A percentile compares a stretch with the other conserved stretches of the same genome.
Conservation (phyloP, 2,113 vertebrate species). For the Nycticebus coucang region DNA sequence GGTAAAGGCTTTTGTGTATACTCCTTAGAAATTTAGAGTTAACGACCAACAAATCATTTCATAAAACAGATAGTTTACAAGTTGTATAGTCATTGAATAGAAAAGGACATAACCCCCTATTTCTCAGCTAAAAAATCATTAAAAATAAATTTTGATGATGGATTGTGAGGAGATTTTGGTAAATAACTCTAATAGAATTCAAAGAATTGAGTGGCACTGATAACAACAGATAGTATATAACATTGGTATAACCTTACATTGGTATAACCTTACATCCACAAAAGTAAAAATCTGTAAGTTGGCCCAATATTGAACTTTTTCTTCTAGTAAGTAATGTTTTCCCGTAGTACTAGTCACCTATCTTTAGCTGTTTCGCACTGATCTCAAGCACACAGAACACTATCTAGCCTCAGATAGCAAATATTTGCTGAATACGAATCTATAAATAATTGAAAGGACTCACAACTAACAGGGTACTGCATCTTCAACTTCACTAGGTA, state of each 20-base stretch:
- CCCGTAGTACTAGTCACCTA: not conserved
- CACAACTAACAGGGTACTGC: not conserved
- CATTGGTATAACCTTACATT: too few relatives aligned
- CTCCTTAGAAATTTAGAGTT: not conserved
- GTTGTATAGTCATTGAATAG: not conserved
- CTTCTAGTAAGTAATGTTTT: conserved; percentile 10
- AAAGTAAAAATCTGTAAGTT: not conserved
- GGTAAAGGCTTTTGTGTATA: not conserved
- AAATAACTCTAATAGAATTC: not conserved
- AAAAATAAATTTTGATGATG: conserved; percentile 20
- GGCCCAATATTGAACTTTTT: not conserved
- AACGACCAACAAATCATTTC: not conserved
- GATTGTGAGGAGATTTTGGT: not conserved
- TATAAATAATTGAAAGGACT: not conserved
- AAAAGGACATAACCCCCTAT: not conserved
- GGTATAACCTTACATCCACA: not conserved
- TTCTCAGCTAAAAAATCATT: not conserved
- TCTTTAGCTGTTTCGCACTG: not conserved
- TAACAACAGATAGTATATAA: not conserved
- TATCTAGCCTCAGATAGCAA: not conserved
- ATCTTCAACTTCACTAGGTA: not conserved
- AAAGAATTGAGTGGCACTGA: conserved; percentile 12
- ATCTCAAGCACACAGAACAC: not conserved
- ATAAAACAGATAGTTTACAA: not conserved
- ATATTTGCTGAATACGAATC: not conserved